Base-by-base conservation (phyloP, 2,888 invertebrate species). In the Prosopocoilus inquinatus region DNA sequence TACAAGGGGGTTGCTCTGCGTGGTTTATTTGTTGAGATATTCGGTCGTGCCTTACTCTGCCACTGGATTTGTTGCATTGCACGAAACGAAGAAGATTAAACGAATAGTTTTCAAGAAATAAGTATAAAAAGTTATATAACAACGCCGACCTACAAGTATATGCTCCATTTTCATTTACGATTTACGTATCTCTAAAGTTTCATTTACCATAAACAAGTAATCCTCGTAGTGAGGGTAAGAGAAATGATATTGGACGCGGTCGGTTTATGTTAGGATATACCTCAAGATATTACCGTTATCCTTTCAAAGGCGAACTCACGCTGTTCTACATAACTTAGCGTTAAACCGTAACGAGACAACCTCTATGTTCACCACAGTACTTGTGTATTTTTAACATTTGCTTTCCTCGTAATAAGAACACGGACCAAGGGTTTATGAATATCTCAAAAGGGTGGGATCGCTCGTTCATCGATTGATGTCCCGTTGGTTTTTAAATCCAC, bases 1-100 rank as follows among this genome's bases (percentile, higher is more conserved):
- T 28, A 28, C 20, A 28, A 28, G 52, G 53, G 61, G 59, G 57
- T 60, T 62, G 61, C 59, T 60, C 59, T 58, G 57, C 52, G 57
- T 58, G 60, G 60, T 64, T 60, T 62, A 59, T 53, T 60, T 60
- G 60, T 54, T 62, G 58, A 62, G 57, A 59, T 59, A 59, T 59
- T 57, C 59, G 54, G 52, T 54, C 59, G 46, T 55, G 52, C 52
- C 57, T 49, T 44, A 13, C 44, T 45, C 13, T 7, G 45, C 20
- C 44, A 34, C 43, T 34, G 35, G 20, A 28, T 28, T 28, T 28
- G 20, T 28, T 3, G 20, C 20, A 3, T 36, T 44, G 34, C 20
- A 35, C 50, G 44, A 20, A 36, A 36, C 36, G 12, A 36, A 36
- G 36, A 36, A n/a, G 36, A 36, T 36, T 36, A 20, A 53, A 36